These are phyloP conservation scores for Drosophila gaucha DNA, from an alignment of 2,888 invertebrate species.

Conservation along the genomic window DNA sequence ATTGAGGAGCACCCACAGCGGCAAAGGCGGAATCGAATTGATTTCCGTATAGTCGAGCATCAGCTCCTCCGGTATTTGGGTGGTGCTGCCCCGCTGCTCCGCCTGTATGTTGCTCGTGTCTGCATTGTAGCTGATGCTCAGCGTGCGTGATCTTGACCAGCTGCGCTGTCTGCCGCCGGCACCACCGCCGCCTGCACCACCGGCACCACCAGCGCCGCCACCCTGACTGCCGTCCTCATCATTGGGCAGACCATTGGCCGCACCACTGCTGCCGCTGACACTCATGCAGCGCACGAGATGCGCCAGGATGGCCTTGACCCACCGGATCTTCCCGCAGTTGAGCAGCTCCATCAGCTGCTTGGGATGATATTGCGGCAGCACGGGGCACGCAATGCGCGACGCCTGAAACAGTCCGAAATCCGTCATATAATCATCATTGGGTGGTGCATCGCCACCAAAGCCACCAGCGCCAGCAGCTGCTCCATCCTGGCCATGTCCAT, in stretches of 20 bases:
- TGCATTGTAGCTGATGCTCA: conserved; percentile 94
- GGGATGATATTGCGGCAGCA: conserved; percentile 99
- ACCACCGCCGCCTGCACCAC: conserved; percentile 6
- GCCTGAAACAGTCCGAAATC: conserved; percentile 98
- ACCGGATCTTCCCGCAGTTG: conserved; percentile 98
- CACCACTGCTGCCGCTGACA: conserved; percentile 86
- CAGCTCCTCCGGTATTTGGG: conserved; percentile 93
- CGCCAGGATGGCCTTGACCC: conserved; percentile 98
- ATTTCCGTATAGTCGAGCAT: conserved; percentile 97
- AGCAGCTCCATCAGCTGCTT: conserved; percentile 99
- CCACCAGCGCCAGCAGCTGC: conserved; percentile 3
- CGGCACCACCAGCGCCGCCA: conserved; percentile 18
- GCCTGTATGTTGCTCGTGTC: conserved; percentile 90
- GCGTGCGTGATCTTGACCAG: conserved; percentile 95
- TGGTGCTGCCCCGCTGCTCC: conserved; percentile 91
- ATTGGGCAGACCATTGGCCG: conserved; percentile 83
- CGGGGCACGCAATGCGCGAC: conserved; percentile 97
- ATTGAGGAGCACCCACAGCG: conserved; percentile 97
- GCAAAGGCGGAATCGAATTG: conserved; percentile 98
- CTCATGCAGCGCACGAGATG: conserved; percentile 95
- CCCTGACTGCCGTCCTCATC: conserved; percentile 59
- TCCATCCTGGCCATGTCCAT: conserved; percentile 36
- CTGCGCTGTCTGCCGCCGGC: conserved; percentile 86
- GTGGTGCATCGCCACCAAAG: conserved; percentile 23
- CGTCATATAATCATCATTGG: conserved; percentile 92